phyloP scores from a whole-genome alignment of 2,888 invertebrate genomes.

The Ophonus ardosiacus region DNA sequence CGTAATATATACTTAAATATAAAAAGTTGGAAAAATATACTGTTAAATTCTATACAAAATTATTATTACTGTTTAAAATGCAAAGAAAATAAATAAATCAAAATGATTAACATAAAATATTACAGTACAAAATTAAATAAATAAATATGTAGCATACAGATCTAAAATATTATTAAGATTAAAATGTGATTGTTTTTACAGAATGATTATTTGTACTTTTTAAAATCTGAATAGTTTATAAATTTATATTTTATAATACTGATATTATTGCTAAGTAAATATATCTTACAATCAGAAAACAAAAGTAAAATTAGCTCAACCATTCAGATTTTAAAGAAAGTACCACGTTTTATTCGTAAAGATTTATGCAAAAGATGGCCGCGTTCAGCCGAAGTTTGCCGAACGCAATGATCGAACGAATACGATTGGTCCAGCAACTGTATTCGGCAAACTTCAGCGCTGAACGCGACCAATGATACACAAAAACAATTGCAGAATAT shows the following conservation, averaged over 20 bases:
- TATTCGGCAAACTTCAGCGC: too few species aligned
- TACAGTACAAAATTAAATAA: conserved; percentile 57
- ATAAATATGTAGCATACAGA: conserved; percentile 49
- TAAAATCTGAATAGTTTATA: conserved; percentile 40
- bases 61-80: conserved; percentile 31
- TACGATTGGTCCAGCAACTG: too few species aligned
- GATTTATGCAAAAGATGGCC: conserved; percentile 21
- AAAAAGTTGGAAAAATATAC: conserved; percentile 1
- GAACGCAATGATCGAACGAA: too few species aligned
- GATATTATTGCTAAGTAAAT: conserved; percentile 47
- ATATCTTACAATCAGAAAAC: conserved; percentile 9
- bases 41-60: conserved; percentile 36
- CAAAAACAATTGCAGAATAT: conserved; percentile 39
- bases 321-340: conserved; percentile 26
- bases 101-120: conserved; percentile 38
- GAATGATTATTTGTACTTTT: conserved; percentile 28
- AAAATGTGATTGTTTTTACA: conserved; percentile 28
- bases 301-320: conserved; percentile 9
- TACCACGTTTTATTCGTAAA: conserved; percentile 6
- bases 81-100: conserved; percentile 43
- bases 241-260: conserved; percentile 39
- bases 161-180: conserved; percentile 25
- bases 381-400: too few species aligned
- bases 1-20: neutral
- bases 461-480: too few species aligned